Evolutionary conservation across 2,888 invertebrate species (phyloP), one percentile per base, ranked within the genome.

Genomic region (Catocala sponsa): DNA sequence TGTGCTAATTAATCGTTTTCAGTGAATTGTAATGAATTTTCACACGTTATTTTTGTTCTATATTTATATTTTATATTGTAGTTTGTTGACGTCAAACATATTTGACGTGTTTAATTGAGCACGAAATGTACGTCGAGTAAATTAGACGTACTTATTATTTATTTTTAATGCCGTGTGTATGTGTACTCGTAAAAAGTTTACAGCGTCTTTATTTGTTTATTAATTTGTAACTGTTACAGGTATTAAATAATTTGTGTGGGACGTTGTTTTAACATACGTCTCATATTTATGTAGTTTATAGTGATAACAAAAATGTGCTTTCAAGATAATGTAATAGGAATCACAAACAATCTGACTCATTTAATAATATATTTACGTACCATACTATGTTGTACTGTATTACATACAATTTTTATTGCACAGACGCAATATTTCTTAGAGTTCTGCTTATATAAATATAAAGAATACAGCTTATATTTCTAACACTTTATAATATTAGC

Each of bases 1-100:
- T 86, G 88, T 68, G 77, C 85, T 85, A 85, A 87, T 89, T 88
- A 81, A 80, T 79, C 64, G 78, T 73, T 79, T 81, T 75, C 76
- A 62, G 77, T 78, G 66, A 60, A 59, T 67, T 75, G 59, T 65
- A 48, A 61, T 70, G 46, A 43, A 65, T 69, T 76, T 72, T 60
- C 47, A 59, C 55, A 54, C 55, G 58, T 67, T 58, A 63, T 64
- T 68, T 54, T 61, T 33, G 47, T 47, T 51, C 4, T 38, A 38
- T 44, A 43, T 44, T 42, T 44, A 13, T 33, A 41, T 41, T 43
- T 38, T 47, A 5, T 48, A 25, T n/a, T 15, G 15, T 12, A 54
- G 7, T 49, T 49, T 49, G 25, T 52, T 5, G n/a, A 15, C 12
- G 25, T 54, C n/a, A 35, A 48, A 48, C 42, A 33, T 25, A 47